Conservation (phyloP, 2,888 invertebrate genomes). For the Ceramica pisi region DNA sequence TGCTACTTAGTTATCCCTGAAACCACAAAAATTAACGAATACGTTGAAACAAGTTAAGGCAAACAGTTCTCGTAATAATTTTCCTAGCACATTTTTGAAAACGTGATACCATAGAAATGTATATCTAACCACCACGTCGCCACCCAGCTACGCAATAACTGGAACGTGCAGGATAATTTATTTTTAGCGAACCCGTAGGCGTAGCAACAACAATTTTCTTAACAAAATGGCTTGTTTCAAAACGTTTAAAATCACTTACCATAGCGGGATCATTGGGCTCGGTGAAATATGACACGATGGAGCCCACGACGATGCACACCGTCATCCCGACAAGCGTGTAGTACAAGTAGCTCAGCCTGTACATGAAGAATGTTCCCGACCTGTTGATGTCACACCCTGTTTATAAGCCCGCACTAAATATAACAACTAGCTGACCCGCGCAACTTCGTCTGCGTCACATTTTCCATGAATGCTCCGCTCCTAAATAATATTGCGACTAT, state of each 20-base stretch:
- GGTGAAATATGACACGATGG: slow-evolving; percentile 93
- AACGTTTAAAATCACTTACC: slow-evolving; percentile 75
- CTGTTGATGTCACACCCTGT: slow-evolving; percentile 73
- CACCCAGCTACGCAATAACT: background rate
- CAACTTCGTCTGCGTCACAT: no score
- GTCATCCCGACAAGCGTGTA: slow-evolving; percentile 94
- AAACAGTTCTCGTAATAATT: background rate
- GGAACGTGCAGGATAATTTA: slow-evolving; percentile 2
- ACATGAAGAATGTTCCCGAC: slow-evolving; percentile 92
- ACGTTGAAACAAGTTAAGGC: background rate
- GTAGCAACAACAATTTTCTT: slow-evolving; percentile 6
- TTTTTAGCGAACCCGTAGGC: slow-evolving; percentile 27
- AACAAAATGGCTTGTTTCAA: slow-evolving; percentile 39
- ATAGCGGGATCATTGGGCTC: slow-evolving; percentile 91
- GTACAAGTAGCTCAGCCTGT: slow-evolving; percentile 94
- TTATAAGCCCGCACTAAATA: slow-evolving; percentile 21
- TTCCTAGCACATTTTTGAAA: background rate
- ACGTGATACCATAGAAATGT: background rate
- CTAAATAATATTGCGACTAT: no score
- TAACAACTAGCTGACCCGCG: no score
- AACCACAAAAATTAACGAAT: background rate
- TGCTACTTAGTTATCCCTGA: background rate
- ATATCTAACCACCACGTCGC: background rate
- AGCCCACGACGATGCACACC: slow-evolving; percentile 92
- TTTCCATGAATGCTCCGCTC: no score